Base-by-base conservation (phyloP, 2,113 vertebrate species). In the Forbesichthys papilliferus region DNA sequence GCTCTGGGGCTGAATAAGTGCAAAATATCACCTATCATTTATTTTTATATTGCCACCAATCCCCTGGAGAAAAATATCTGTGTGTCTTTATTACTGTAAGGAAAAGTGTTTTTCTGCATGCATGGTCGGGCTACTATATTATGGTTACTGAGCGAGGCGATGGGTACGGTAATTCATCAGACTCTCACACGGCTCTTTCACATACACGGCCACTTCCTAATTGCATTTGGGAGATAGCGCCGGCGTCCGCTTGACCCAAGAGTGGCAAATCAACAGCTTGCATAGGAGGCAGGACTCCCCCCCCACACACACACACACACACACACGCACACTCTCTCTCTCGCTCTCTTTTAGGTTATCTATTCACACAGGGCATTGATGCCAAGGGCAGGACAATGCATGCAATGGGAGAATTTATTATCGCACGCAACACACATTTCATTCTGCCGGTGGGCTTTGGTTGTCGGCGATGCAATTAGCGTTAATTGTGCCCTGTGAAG, bases 191-290 rank as follows among this genome's bases (percentile, higher is more conserved):
- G 79, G 58, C 52, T 80, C 56, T 68, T 84, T 83, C 77, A 82
- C 75, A 79, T 77, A 80, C 75, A 62, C 3, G 47, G 61, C 52
- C 60, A 79, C 75, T 73, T 73, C 61, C 70, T 90, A 88, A 90
- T 85, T 90, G 81, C 81, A 83, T 90, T 82, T 75, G 78, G 88
- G 84, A 86, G 82, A 85, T 82, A 79, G 79, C 77, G 16, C 34
- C 78, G 73, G 77, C 72, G 70, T 80, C 79, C 63, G 57, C 82
- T 83, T 88, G 84, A 90, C 86, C 91, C 85, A 78, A 61, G 68
- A 69, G 74, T 75, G 77, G 81, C 70, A 81, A 85, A 89, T 77
- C 74, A 82, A 70, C 71, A 75, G 65, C 54, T 78, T 58, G 61
- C 77, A 64, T 63, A 64, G 47, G 36, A 4, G 11, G 51, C 47